A percentile compares a stretch with the other conserved stretches of the same genome.
These are phyloP conservation scores for Halichoeres trimaculatus DNA, from an alignment of 2,113 vertebrate genomes.

Conservation along the genomic window DNA sequence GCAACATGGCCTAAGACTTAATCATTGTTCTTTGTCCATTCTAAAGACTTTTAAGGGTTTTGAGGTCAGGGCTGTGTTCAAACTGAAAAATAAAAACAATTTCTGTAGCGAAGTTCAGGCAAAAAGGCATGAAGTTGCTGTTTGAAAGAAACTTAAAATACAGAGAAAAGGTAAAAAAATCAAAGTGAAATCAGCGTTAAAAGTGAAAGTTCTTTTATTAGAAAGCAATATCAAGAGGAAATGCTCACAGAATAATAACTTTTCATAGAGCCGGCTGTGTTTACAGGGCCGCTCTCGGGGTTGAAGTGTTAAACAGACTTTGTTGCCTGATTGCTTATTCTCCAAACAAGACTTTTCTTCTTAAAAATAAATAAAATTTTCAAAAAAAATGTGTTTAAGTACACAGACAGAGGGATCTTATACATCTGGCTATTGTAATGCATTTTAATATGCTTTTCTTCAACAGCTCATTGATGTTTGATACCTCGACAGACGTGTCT, in stretches of 20 bases:
- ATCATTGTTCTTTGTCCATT: too few relatives aligned
- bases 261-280: neutral
- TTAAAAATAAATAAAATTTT: neutral
- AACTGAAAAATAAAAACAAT: neutral
- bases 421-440: neutral
- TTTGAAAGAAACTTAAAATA: neutral
- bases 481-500: conserved; percentile 9
- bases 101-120: neutral
- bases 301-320: neutral
- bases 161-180: neutral
- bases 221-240: too few relatives aligned
- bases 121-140: neutral
- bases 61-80: neutral
- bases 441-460: conserved; percentile 5
- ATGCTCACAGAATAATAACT: too few relatives aligned
- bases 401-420: neutral
- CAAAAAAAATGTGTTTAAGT: neutral
- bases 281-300: neutral
- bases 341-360: neutral
- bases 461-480: neutral
- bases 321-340: neutral
- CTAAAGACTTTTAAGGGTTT: neutral
- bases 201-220: too few relatives aligned
- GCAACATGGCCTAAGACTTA: neutral
- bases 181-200: too few relatives aligned